Conservation (phyloP, 2,888 invertebrate species). For the Mimas tiliae region DNA sequence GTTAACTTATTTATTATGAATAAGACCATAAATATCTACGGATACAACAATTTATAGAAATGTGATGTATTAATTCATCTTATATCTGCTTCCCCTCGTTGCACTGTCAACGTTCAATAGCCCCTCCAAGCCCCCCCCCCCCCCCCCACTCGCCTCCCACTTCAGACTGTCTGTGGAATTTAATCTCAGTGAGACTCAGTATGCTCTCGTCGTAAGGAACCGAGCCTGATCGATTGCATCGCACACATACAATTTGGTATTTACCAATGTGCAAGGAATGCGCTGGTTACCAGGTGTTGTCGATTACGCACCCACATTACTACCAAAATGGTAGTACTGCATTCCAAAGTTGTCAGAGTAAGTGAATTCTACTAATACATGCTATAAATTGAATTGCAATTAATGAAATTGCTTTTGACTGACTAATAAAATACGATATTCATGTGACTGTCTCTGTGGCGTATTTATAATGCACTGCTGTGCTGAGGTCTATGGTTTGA, state of each 20-base stretch:
- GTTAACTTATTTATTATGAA: no score
- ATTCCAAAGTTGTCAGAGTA: conserved; percentile 2
- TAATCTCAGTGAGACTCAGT: background rate
- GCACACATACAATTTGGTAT: background rate
- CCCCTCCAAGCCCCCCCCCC: no score
- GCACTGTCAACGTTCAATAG: no score
- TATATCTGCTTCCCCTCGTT: no score
- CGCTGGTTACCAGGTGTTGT: conserved; percentile 2
- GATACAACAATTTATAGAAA: no score
- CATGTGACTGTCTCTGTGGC: background rate
- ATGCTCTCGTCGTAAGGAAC: background rate
- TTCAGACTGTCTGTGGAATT: no score
- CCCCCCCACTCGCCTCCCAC: no score
- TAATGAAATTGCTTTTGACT: background rate
- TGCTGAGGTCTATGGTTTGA: no score
- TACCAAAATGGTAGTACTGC: conserved; percentile 1
- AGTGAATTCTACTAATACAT: background rate
- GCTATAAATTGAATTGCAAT: background rate
- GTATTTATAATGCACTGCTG: no score
- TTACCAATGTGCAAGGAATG: background rate
- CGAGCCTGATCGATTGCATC: background rate
- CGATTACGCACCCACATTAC: conserved; percentile 4
- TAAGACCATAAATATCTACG: no score
- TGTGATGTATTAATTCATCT: no score
- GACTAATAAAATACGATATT: background rate